Evolutionary conservation across 2,797 vertebrate species (phyloP).

Genomic region (Pseudochirops cupreus): DNA sequence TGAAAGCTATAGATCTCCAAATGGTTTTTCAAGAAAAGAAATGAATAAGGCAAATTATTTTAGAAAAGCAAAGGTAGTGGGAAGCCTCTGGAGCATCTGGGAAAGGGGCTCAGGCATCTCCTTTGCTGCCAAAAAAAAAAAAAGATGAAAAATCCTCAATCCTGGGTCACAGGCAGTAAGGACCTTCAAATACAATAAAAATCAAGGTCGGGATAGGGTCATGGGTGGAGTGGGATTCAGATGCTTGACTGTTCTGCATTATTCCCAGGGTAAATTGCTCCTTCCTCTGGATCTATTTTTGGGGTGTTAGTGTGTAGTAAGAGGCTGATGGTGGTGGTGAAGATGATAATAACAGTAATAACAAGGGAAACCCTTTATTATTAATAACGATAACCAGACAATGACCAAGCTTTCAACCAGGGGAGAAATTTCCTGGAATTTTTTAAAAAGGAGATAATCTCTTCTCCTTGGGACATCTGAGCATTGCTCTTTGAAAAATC

Average conservation of each 20-base stretch:
- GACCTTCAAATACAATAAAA: neutral
- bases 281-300: conserved; percentile 43
- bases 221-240: neutral
- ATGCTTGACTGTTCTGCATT: neutral
- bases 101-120: neutral
- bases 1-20: neutral
- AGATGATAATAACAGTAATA: neutral
- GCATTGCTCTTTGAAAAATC: conserved; percentile 35
- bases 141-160: neutral
- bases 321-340: neutral
- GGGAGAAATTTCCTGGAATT: neutral
- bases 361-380: neutral
- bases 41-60: neutral
- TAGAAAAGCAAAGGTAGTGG: neutral
- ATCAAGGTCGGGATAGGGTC: neutral
- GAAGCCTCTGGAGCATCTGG: neutral
- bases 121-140: neutral
- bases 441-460: neutral
- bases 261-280: neutral
- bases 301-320: neutral
- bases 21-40: neutral
- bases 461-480: conserved; percentile 19
- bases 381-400: neutral
- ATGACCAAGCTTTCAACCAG: conserved; percentile 9
- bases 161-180: neutral